Base-by-base conservation (phyloP, 2,888 invertebrate genomes). In the Nemoura dubitans region DNA sequence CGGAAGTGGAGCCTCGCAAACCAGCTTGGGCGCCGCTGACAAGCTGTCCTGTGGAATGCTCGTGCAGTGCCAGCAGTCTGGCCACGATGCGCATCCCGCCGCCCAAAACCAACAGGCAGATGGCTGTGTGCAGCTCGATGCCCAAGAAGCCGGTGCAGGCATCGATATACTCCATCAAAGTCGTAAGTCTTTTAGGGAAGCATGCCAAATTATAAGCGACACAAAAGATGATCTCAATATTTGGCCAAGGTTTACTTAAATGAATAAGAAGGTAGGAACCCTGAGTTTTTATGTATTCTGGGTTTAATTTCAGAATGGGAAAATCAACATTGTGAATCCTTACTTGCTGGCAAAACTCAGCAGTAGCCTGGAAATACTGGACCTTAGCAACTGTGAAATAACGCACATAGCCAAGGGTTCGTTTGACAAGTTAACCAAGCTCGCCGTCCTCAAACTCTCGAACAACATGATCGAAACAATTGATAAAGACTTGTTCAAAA, bases 361-460 rank as follows among this genome's bases (percentile, higher is more conserved):
- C 76, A 43, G n/a, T 2, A 78, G 16, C 16, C 7, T 78, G 26
- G 78, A 78, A 78, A 27, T 14, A 16, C 59, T 87, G n/a, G 85
- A 86, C 83, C 78, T 88, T 1, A 87, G 85, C 76, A 77, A 82
- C 6, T 87, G 87, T 30, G 59, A 76, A 29, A 87, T 88, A 43
- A 16, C 21, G 16, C 42, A 21, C 27, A 85, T 87, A 1, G 84
- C 82, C 43, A 28, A 76, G 21, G 85, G 83, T 26, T 87, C 87
- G 25, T 87, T 88, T 43, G 80, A 87, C 76, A 76, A 27, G 30
- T 25, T 86, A 2, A 7, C 25, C 21, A 59, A 87, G 0, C 43
- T 88, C 3, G 30, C 26, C 0, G 16, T 14, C 0, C 81, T 88
- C 25, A 81, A 77, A 27, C 28, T 88, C 10, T 85, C 87, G 10